Evolutionary conservation across 2,797 vertebrate genomes (phyloP), one percentile per base, ranked within the genome.

Genomic region (Taenioides sp.): DNA sequence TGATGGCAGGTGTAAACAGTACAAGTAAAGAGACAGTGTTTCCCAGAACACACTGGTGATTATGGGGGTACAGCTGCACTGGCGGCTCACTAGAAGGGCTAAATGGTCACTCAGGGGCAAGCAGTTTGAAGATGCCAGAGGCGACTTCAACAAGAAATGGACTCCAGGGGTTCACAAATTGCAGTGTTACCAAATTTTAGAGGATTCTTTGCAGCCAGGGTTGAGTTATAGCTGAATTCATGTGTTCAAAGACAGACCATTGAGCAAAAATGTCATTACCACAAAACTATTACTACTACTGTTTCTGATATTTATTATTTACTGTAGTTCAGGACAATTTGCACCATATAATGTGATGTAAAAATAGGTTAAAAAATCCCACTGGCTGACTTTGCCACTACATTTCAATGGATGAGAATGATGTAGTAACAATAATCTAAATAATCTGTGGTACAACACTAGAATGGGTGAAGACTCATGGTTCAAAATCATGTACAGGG

Each of bases 41-140:
- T 66, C 50, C 57, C 23, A 70, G 22, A 25, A 11, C 18, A 57
- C 37, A 22, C 49, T 57, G 37, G 64, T 72, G 28, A 68, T 74
- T 70, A 63, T 67, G 25, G 55, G 49, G 59, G 37, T 18, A 40
- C 66, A 69, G 63, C 66, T 54, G 55, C 11, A 71, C 22, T 49
- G 12, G 16, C 28, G 34, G 57, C 59, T 70, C 12, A n/a, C 14
- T 73, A 58, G 69, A 55, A 22, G 9, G 27, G 27, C 25, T 67
- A n/a, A 25, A 61, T 31, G 23, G 62, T 47, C 55, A 34, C 28
- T 65, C 18, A 57, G 37, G 60, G 54, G 47, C 64, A 37, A 18
- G 67, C 34, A 67, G 54, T 27, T 47, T 27, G 50, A 67, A 50
- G 50, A 65, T 50, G 18, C 69, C 61, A 49, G n/a, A 7, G 61